Base-by-base conservation (phyloP, 2,113 vertebrate species). In the Xiphias gladius region DNA sequence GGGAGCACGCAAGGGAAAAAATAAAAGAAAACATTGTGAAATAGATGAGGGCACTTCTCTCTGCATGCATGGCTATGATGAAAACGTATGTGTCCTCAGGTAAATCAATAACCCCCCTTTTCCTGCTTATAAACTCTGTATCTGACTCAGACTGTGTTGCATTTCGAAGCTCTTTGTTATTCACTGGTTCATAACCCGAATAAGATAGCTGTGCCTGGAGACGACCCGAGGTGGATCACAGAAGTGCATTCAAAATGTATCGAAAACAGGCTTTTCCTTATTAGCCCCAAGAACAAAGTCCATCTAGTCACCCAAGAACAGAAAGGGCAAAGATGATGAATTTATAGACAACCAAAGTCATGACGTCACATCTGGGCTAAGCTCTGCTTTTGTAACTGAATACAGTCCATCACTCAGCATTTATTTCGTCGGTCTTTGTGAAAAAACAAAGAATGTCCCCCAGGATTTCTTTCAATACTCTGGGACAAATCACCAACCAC, bases 31-130 rank as follows among this genome's bases (percentile, higher is more conserved):
- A 35, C 6, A 6, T 35, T 80, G 48, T 79, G 41, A 59, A 85
- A 90, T 48, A 83, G 82, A 87, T 84, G 41, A 52, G n/a, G 24
- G 71, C 24, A 12, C 55, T 82, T 78, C 63, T 79, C 66, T 89
- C 73, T 63, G 76, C 76, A 78, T 73, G 76, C 61, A 66, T 59
- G 57, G 58, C 77, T 83, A 73, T 84, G 55, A 48, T 77, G 63
- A 79, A 73, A 79, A 91, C 76, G 54, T 79, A 73, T 63, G 24
- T 61, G 48, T 61, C 81, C 70, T 62, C 13, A 4, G 85, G 82
- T 83, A 91, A 91, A 90, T 91, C 75, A 88, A 72, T 78, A 76
- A 57, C 19, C 57, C 26, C 13, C n/a, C 22, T 76, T 74, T 54
- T 24, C 54, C 69, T 28, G 39, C 68, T 55, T 69, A 76, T 77